These are phyloP conservation scores for Caenorhabditis latens DNA, from an alignment of 1,140 invertebrate genomes.

Conservation along the genomic window DNA sequence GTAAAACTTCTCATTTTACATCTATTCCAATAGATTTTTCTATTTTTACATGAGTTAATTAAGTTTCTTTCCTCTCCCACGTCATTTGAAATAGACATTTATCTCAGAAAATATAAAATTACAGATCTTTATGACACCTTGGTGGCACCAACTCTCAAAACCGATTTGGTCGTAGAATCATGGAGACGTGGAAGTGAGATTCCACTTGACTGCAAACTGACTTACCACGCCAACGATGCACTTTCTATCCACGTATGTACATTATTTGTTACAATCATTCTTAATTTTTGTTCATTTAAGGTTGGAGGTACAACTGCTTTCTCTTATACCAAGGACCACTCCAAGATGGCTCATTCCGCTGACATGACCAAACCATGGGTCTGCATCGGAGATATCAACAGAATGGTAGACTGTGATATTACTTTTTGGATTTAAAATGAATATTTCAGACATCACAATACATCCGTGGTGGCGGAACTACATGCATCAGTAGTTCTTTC, in stretches of 20 bases:
- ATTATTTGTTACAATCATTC: background rate
- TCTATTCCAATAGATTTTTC: too few species aligned
- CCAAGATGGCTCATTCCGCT: conserved; percentile 66
- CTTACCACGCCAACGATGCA: conserved; percentile 52
- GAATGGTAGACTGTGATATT: conserved; percentile 65
- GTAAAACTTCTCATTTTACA: too few species aligned
- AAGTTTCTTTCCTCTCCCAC: too few species aligned
- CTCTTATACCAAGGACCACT: conserved; percentile 70
- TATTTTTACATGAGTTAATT: too few species aligned
- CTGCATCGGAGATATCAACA: conserved; percentile 71
- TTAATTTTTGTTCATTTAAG: conserved; percentile 4
- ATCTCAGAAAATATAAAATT: background rate
- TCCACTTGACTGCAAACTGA: conserved; percentile 36
- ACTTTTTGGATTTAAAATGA: background rate
- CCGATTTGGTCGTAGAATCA: conserved; percentile 65
- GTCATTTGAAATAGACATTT: too few species aligned
- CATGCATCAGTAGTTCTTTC: conserved; percentile 61
- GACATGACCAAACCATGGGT: conserved; percentile 58
- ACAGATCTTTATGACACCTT: conserved; percentile 67
- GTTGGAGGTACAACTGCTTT: conserved; percentile 64
- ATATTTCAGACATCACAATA: conserved; percentile 68
- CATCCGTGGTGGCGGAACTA: conserved; percentile 68
- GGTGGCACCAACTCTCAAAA: conserved; percentile 67
- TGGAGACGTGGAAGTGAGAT: conserved; percentile 66
- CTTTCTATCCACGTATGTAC: conserved; percentile 38